A percentile compares a stretch with the other conserved stretches of the same genome.
Conservation (phyloP, 1,140 invertebrate genomes). For the Steinernema khuongi region DNA sequence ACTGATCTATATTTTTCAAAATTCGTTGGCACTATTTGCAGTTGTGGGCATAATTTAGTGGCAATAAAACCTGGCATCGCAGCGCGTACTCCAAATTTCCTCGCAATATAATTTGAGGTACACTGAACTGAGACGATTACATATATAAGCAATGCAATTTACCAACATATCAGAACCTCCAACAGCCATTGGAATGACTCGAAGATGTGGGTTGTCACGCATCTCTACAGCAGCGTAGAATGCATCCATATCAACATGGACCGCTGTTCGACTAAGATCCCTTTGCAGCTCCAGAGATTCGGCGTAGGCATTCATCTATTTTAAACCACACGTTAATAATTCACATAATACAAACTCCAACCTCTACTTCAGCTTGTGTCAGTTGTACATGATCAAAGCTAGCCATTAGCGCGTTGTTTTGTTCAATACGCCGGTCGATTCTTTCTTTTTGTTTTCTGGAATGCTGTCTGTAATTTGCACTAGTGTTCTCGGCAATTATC, state of each 20-base stretch:
- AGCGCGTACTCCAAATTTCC: constrained; percentile 67
- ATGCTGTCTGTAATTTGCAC: constrained; percentile 36
- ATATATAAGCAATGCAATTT: constrained; percentile 18
- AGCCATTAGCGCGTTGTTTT: constrained; percentile 22
- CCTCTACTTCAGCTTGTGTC: constrained; percentile 22
- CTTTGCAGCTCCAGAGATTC: constrained; percentile 35
- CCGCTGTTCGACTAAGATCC: constrained; percentile 63
- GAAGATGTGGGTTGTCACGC: constrained; percentile 64
- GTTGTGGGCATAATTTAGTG: constrained; percentile 66
- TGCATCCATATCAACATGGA: constrained; percentile 70
- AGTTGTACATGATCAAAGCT: constrained; percentile 18
- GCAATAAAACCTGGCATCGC: constrained; percentile 72
- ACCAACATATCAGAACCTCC: constrained; percentile 66
- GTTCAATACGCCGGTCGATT: constrained; percentile 36
- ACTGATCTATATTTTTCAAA: constrained; percentile 65
- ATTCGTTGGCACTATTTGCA: constrained; percentile 65
- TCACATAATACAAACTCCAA: constrained; percentile 16
- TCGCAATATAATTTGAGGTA: constrained; percentile 68
- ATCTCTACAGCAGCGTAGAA: constrained; percentile 70
- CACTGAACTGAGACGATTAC: constrained; percentile 60
- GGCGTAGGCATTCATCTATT: constrained; percentile 25
- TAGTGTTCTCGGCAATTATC: constrained; percentile 48
- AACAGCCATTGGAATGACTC: constrained; percentile 68
- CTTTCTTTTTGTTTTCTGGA: constrained; percentile 38
- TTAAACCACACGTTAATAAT: background rate